Percentiles rank a stretch among this genome's conserved stretches.
Evolutionary conservation across 1,140 invertebrate genomes (phyloP).

Genomic region (Musca domestica): DNA sequence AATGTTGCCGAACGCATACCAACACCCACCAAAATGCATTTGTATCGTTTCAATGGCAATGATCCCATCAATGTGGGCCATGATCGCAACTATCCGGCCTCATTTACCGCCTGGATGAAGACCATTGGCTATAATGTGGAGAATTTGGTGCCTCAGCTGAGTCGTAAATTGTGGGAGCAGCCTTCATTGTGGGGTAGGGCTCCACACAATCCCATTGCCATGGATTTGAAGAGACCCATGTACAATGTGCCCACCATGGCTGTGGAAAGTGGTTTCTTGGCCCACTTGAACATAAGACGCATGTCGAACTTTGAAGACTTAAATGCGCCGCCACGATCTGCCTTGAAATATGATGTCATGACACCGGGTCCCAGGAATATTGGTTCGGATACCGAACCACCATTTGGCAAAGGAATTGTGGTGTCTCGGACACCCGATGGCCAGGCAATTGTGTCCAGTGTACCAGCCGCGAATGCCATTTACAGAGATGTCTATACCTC

Average conservation of each 20-base stretch:
- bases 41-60: conserved; percentile 89
- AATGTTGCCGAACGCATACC: conserved; percentile 74
- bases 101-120: conserved; percentile 80
- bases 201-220: conserved; percentile 44
- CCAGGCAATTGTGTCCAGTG: conserved; percentile 79
- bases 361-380: conserved; percentile 69
- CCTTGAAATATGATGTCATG: conserved; percentile 71
- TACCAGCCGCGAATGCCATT: conserved; percentile 82
- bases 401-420: conserved; percentile 87
- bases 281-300: conserved; percentile 71
- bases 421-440: conserved; percentile 76
- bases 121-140: conserved; percentile 83
- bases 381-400: conserved; percentile 76
- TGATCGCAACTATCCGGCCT: conserved; percentile 72
- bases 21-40: conserved; percentile 76
- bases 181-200: conserved; percentile 49
- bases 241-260: conserved; percentile 60
- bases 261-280: conserved; percentile 76
- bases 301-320: conserved; percentile 71
- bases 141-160: conserved; percentile 79
- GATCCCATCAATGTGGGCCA: conserved; percentile 86
- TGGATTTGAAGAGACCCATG: conserved; percentile 47
- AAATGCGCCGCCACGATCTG: conserved; percentile 70
- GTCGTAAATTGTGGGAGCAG: conserved; percentile 44
- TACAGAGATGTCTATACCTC: conserved; percentile 90